A percentile compares a stretch with the other conserved stretches of the same genome.
Evolutionary conservation across 2,888 invertebrate genomes (phyloP).

Genomic region (Microplitis manilae): DNA sequence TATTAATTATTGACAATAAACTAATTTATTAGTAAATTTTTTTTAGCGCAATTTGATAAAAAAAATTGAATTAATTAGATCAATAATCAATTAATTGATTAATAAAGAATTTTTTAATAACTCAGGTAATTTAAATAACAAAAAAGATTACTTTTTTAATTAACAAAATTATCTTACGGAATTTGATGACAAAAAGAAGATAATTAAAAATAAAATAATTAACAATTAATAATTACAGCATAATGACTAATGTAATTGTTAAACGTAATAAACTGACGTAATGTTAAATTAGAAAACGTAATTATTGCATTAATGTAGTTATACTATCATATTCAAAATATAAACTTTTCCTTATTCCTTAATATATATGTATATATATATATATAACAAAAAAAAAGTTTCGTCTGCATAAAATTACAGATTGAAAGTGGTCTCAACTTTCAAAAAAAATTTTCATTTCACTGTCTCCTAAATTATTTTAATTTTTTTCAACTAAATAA

Average conservation of each 20-base stretch:
- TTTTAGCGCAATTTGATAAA: no score
- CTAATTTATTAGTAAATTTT: no score
- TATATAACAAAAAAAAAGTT: background rate
- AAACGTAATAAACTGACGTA: background rate
- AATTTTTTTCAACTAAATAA: background rate
- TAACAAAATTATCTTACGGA: no score
- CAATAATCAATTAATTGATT: no score
- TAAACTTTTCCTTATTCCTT: background rate
- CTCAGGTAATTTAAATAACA: no score
- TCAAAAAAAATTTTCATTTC: background rate
- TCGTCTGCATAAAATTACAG: background rate
- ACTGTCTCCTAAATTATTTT: background rate
- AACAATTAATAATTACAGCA: background rate
- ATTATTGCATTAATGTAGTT: background rate
- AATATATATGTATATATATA: background rate
- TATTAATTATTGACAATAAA: no score
- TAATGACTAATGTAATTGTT: constrained; percentile 3
- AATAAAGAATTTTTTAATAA: no score
- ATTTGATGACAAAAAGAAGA: background rate
- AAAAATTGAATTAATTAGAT: no score
- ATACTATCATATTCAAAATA: background rate
- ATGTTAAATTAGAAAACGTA: background rate
- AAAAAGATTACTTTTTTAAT: no score
- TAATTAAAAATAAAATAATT: background rate
- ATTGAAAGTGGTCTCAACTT: background rate